Base-by-base conservation (phyloP, 2,888 invertebrate genomes). In the Coenonympha glycerion region DNA sequence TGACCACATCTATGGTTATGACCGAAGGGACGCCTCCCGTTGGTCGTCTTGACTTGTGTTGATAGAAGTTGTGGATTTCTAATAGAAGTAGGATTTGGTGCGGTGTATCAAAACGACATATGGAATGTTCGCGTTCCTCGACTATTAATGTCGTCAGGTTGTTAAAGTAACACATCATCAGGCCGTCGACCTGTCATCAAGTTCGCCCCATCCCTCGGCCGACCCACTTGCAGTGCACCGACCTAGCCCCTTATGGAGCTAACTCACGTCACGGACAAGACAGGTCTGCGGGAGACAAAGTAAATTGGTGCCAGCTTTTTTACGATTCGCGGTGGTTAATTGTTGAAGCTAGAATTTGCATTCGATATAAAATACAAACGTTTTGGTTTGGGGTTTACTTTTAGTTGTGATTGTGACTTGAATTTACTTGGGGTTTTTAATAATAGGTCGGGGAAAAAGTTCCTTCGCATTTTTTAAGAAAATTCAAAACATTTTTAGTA, bases 191-290 rank as follows among this genome's bases (percentile, higher is more conserved):
- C 61, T 58, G 55, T 55, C 55, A 58, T 57, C 57, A 45, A 56
- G 52, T 52, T 46, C 54, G 61, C 62, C 59, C 60, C 53, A 54
- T 47, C 57, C 61, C 55, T 45, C 46, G 51, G 52, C 61, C 71
- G 77, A 77, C 77, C 77, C 67, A 75, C 54, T 70, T 78, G 56
- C 62, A 64, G 79, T 72, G 60, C 76, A 60, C 56, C 68, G 75
- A 77, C 76, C 78, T 65, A 53, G 47, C 47, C 53, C 49, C 53
- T 61, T 60, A 63, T 63, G 60, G 64, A 55, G 58, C 61, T 57
- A 63, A 65, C 71, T 63, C 71, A 71, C 71, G 71, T 64, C 60
- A 69, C 62, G 54, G 59, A 59, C 48, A 54, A 59, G 53, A 57
- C 52, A 46, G 11, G 42, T 44, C 37, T 46, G 26, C 26, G 40